Evolutionary conservation across 64 coral and sea anemone genomes (phyloP), one percentile per base, ranked within the genome.

Genomic region (Dendrophyllia cribrosa): DNA sequence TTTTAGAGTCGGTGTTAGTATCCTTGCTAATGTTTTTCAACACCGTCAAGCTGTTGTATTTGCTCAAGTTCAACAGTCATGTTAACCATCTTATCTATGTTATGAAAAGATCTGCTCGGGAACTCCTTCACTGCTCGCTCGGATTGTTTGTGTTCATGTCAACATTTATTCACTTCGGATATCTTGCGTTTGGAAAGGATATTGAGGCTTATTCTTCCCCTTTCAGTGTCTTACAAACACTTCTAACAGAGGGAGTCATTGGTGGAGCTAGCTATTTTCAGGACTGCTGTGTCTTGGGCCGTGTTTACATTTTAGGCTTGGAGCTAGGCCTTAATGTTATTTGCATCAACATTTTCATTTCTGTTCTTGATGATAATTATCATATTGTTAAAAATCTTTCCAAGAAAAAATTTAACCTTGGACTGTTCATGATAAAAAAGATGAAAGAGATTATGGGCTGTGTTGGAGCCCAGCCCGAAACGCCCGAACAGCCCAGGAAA

Each of bases 1-100:
- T 61, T 43, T 84, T 75, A 10, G 79, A 83, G 51, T 83, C 70
- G 50, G 17, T 51, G 3, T 58, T 91, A 4, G 19, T 91, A 5
- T 78, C 89, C 7, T 50, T 91, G 8, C 23, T 91, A 13, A 85
- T 91, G 51, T 91, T 91, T 19, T 84, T 91, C 66, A 91, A 91
- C 77, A 91, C 89, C 2, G 19, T 76, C 11, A 91, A 91, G 70
- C 56, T 91, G 44, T 67, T 91, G 16, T 59, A 73, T 7, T 55
- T 72, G 51, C 21, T 82, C 3, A 69, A 58, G 58, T 91, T 91
- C 25, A 79, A 61, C 25, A 75, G 56, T 25, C 89, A 83, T 9
- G 79, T 91, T 0, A 84, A 72, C 5, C 89, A 75, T 24, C 52
- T 91, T 25, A 85, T 70, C 15, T 17, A 67, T 13, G 78, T 91